Evolutionary conservation across 2,888 invertebrate genomes (phyloP), one percentile per base, ranked within the genome.

Genomic region (Heliconius aoede): DNA sequence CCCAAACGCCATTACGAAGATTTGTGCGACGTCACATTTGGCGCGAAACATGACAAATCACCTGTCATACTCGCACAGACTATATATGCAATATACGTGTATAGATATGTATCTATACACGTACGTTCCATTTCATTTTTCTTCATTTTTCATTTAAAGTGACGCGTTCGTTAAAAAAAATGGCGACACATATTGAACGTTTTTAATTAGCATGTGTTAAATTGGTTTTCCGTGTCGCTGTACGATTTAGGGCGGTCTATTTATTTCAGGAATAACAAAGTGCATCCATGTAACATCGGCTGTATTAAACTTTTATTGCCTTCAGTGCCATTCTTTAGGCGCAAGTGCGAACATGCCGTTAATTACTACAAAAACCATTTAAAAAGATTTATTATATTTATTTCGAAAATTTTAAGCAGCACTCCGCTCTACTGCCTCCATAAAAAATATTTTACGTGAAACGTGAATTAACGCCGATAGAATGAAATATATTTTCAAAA

Each of bases 1-100:
- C 85, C 84, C 84, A 84, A 86, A 85, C 88, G 89, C 90, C 90
- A 89, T 92, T 90, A 89, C 88, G 86, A 90, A 89, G 90, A 92
- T 92, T 91, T 91, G 91, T 90, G 87, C 88, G 89, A 90, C 87
- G 89, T 90, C 89, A 90, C 86, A 90, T 91, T 90, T 89, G 89
- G 89, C 91, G 91, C 89, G 89, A 86, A 88, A 84, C 84, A 88
- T 89, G 90, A 90, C 88, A 89, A 87, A 90, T 90, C 81, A 84
- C 85, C 83, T 81, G 84, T 82, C 86, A 82, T 80, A 46, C 71
- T 32, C n/a, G 69, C 75, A 75, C 75, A 71, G 75, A 75, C 75
- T 75, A 75, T 74, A 74, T 40, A 36, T 62, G 62, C 64, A n/a
- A 60, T 13, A 73, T 21, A 60, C 9, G 11, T 24, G n/a, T n/a